phyloP scores from a whole-genome alignment of 2,797 vertebrate genomes.

The Sebastes matsubarae region DNA sequence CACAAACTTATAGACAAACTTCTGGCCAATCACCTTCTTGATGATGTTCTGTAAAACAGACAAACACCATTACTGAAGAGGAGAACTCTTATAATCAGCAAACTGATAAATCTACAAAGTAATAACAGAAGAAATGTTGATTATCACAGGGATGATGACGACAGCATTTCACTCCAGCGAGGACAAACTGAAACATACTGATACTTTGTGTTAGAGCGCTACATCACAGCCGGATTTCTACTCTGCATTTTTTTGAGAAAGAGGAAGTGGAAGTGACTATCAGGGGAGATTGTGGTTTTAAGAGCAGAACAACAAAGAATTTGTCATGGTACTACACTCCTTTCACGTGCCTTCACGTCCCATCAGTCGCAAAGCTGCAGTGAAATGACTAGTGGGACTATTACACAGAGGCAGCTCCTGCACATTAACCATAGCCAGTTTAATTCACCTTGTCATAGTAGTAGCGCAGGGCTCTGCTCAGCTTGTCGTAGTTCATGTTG shows the following conservation, averaged over 20 bases:
- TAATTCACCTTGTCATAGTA: slow-evolving; percentile 94
- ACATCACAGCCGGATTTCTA: not conserved
- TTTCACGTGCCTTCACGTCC: not conserved
- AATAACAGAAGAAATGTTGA: not conserved
- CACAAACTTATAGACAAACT: slow-evolving; percentile 98
- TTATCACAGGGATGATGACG: not conserved
- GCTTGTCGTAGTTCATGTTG: slow-evolving; percentile 98
- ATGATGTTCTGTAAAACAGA: slow-evolving; percentile 92
- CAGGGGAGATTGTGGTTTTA: slow-evolving; percentile 23
- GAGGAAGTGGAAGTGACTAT: slow-evolving; percentile 68
- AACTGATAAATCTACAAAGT: not conserved
- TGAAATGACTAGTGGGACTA: not conserved
- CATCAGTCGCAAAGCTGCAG: not conserved
- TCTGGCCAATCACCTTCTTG: slow-evolving; percentile 97
- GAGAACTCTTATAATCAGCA: not conserved
- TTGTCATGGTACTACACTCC: not conserved
- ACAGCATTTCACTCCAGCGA: not conserved
- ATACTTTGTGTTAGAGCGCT: not conserved
- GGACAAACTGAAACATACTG: not conserved
- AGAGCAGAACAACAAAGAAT: slow-evolving; percentile 34
- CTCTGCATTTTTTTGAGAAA: slow-evolving; percentile 32
- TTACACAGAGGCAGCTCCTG: too few species aligned
- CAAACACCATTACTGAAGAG: not conserved
- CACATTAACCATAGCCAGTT: not conserved
- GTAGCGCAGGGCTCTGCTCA: slow-evolving; percentile 95